Base-by-base conservation (phyloP, 2,888 invertebrate genomes). In the Polylopha cassiicola region DNA sequence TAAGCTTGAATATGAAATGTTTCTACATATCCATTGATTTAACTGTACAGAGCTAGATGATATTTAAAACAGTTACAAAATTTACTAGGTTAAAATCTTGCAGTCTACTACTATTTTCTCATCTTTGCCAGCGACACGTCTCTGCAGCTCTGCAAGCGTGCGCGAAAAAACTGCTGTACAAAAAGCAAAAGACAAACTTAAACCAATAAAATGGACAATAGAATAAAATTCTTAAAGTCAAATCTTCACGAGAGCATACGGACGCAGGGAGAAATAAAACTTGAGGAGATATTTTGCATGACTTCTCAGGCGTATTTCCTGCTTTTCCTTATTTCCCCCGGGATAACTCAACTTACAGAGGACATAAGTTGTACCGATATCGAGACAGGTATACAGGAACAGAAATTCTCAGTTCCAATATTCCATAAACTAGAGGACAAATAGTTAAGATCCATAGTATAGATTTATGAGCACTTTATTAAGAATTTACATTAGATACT, bases 291-390 rank as follows among this genome's bases (percentile, higher is more conserved):
- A 78, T 77, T 80, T 79, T 75, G 71, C 65, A 54, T 61, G 64
- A 68, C 69, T 66, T 73, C 72, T 73, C 72, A 61, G 62, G 71
- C 71, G 73, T 69, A 72, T 76, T 75, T 72, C 70, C 68, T 68
- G 72, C 74, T 73, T 75, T 72, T 59, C 68, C 75, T 79, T 84
- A 84, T 84, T 84, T 84, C 84, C 84, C 84, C 48, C 6, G 84
- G 73, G 84, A 73, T 73, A 66, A 72, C 66, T 76, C 76, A 75
- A 79, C 71, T 77, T 77, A 75, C 70, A 73, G 70, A 64, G 71
- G 69, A 74, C 75, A 77, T 77, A 77, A 77, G 77, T 79, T 73
- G 63, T 66, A 59, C 67, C 63, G 65, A 73, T 73, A 73, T 67
- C 54, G 61, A 39, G 46, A 45, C 46, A 46, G 46, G 56, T 51